A percentile compares a stretch with the other conserved stretches of the same genome.
phyloP scores from a whole-genome alignment of 2,797 vertebrate genomes.

The Arctocebus calabarensis region DNA sequence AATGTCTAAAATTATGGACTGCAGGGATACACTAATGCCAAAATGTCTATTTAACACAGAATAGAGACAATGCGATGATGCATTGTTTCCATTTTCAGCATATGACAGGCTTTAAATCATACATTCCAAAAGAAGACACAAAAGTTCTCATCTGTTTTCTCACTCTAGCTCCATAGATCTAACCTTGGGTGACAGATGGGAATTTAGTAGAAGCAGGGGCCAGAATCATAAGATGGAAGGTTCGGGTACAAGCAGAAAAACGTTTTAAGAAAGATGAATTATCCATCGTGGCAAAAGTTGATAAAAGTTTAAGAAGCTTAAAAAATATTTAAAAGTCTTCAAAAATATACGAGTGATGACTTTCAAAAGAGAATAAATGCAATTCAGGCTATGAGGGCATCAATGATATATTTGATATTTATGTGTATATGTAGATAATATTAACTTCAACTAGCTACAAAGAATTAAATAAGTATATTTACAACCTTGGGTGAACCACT shows the following conservation, averaged over 20 bases:
- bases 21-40: neutral
- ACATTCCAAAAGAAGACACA: neutral
- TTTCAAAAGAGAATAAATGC: neutral
- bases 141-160: neutral
- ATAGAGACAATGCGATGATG: slow-evolving; percentile 21
- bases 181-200: neutral
- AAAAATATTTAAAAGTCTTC: neutral
- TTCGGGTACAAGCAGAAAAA: neutral
- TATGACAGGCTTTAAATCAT: slow-evolving; percentile 38
- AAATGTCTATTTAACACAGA: neutral
- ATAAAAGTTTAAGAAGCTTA: slow-evolving; percentile 17
- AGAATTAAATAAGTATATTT: neutral
- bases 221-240: neutral
- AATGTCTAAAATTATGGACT: neutral
- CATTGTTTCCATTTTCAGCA: slow-evolving; percentile 6
- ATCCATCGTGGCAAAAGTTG: neutral
- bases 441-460: too few relatives aligned
- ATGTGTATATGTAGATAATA: too few relatives aligned
- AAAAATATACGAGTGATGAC: neutral
- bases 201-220: neutral
- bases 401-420: neutral
- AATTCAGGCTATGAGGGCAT: neutral
- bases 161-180: neutral
- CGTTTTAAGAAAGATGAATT: neutral
- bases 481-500: neutral